A percentile compares a stretch with the other conserved stretches of the same genome.
phyloP scores from a whole-genome alignment of 2,888 invertebrate species.

The Anoncus sp. region DNA sequence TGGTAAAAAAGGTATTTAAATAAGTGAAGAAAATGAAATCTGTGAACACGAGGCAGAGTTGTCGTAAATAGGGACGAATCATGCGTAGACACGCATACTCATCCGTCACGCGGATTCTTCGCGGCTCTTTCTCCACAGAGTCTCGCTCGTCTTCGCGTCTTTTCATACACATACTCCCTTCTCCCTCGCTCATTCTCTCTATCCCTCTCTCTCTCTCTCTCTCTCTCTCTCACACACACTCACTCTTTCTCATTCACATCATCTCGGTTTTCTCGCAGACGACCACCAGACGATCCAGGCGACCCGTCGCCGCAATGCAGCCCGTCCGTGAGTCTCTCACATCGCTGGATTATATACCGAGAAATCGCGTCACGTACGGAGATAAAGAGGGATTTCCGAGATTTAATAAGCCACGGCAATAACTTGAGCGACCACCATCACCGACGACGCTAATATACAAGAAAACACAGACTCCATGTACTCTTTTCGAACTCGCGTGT shows the following conservation, averaged over 20 bases:
- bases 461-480: not conserved
- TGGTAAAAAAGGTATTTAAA: not conserved
- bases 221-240: conserved; percentile 27
- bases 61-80: conserved; percentile 66
- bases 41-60: conserved; percentile 3
- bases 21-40: conserved; percentile 36
- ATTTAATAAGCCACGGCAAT: conserved; percentile 74
- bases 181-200: conserved; percentile 33
- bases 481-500: conserved; percentile 43
- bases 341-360: conserved; percentile 50
- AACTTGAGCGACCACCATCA: conserved; percentile 60
- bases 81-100: conserved; percentile 79
- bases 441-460: conserved; percentile 36
- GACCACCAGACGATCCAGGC: conserved; percentile 60
- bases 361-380: conserved; percentile 62
- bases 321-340: conserved; percentile 55
- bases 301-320: conserved; percentile 54
- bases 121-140: conserved; percentile 63
- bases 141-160: conserved; percentile 55
- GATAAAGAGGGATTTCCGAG: conserved; percentile 73
- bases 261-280: conserved; percentile 50
- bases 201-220: not conserved
- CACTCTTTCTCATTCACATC: conserved; percentile 50
- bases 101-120: conserved; percentile 78
- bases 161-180: no score